These are phyloP conservation scores for Venusia cambrica DNA, from an alignment of 2,888 invertebrate species.

Conservation along the genomic window DNA sequence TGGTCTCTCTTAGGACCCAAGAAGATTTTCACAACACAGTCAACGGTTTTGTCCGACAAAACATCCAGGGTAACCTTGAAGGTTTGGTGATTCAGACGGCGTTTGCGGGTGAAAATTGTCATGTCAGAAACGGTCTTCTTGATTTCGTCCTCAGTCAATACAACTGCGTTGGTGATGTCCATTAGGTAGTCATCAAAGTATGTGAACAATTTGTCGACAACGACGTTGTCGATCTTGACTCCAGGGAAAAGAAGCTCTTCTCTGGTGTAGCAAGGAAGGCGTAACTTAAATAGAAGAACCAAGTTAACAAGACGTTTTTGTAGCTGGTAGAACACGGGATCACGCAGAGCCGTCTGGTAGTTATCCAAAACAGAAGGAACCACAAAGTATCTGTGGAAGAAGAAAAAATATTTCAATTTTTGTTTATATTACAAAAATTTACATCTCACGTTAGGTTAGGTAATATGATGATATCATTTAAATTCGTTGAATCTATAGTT, in stretches of 20 bases:
- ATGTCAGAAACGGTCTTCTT: conserved; percentile 72
- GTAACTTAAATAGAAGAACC: conserved; percentile 81
- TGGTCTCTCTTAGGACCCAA: conserved; percentile 86
- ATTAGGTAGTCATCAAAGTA: conserved; percentile 86
- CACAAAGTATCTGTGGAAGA: conserved; percentile 68
- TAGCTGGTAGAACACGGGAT: conserved; percentile 87
- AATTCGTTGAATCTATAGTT: too few species aligned
- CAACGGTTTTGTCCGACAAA: conserved; percentile 76
- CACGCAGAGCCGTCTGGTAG: conserved; percentile 84
- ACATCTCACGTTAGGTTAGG: too few species aligned
- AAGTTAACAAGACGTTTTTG: conserved; percentile 82
- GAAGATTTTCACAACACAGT: conserved; percentile 84
- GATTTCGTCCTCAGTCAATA: conserved; percentile 67
- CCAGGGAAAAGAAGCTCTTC: conserved; percentile 83
- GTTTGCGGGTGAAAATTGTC: conserved; percentile 78
- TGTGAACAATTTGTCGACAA: conserved; percentile 84
- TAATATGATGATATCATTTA: too few species aligned
- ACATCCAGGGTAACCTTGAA: conserved; percentile 81
- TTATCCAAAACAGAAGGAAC: conserved; percentile 82
- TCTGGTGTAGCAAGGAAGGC: conserved; percentile 81
- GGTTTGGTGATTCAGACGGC: conserved; percentile 84
- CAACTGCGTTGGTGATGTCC: conserved; percentile 83
- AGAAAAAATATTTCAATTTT: conserved; percentile 31
- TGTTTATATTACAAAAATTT: too few species aligned
- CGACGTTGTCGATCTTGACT: conserved; percentile 83